Base-by-base conservation (phyloP, 2,797 vertebrate species). In the Saxicola maurus region DNA sequence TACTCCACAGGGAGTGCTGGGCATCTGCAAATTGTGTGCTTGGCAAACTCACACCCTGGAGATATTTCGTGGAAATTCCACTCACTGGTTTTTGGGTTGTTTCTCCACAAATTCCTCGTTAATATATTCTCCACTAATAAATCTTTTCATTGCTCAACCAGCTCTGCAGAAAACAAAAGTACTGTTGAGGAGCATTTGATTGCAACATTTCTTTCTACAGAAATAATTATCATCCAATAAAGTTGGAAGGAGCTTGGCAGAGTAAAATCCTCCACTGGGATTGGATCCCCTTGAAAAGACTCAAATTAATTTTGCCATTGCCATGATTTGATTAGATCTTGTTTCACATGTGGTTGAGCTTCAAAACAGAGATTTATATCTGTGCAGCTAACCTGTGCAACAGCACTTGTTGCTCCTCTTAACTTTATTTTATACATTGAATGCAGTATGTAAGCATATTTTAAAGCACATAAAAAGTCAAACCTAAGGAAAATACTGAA, bases 211-310 rank as follows among this genome's bases (percentile, higher is more conserved):
- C 85, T 84, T 71, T 84, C 62, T 64, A 30, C 37, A 86, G 66
- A 92, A 95, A 76, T 78, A 81, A 82, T 93, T 82, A 78, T 72
- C 87, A 68, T 56, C 68, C 62, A 78, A 86, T 86, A 66, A 92
- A 87, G n/a, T 17, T 91, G 48, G 64, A 88, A 82, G 56, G 42
- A 91, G 38, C 48, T 90, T 90, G 79, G 57, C 57, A 45, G 55
- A 77, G 23, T 65, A 33, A 82, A 87, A 75, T 40, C 46, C 19
- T 93, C 78, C 82, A 27, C n/a, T 59, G 85, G 80, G 82, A 72
- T 18, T 83, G 74, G 81, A 91, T 86, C 48, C 38, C 78, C 83
- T 89, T 91, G 77, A 93, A 93, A 94, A 84, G 71, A 57, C 30
- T 75, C 49, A 42, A n/a, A 77, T 87, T 74, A 82, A 62, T 89